Conservation (phyloP, 2,888 invertebrate genomes). For the Cacoxenus indagator region DNA sequence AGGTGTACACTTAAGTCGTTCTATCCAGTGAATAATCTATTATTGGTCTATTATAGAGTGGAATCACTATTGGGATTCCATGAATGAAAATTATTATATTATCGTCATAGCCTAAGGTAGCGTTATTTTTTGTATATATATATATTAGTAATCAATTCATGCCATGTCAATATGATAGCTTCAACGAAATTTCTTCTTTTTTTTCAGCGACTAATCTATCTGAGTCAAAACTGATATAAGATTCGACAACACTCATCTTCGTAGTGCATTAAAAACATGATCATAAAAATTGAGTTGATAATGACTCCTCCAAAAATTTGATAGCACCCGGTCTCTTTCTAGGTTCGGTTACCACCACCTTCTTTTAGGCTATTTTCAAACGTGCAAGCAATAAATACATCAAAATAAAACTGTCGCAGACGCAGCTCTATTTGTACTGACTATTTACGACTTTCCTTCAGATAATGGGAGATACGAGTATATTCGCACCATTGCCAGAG, state of each 20-base stretch:
- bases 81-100: too few species aligned
- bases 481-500: slow-evolving; percentile 22
- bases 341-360: neutral
- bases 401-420: slow-evolving; percentile 59
- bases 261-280: slow-evolving; percentile 2
- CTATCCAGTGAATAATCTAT: too few species aligned
- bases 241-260: neutral
- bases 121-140: too few species aligned
- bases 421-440: slow-evolving; percentile 19
- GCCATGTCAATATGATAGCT: too few species aligned
- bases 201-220: too few species aligned
- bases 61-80: too few species aligned
- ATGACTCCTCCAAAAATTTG: slow-evolving; percentile 24
- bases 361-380: neutral
- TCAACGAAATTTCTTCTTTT: too few species aligned
- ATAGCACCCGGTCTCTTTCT: neutral
- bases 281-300: slow-evolving; percentile 35
- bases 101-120: too few species aligned
- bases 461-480: slow-evolving; percentile 52
- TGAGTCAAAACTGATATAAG: too few species aligned
- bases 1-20: too few species aligned
- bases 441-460: slow-evolving; percentile 49
- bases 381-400: slow-evolving; percentile 51
- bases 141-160: too few species aligned
- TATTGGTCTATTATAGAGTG: too few species aligned